Evolutionary conservation across 2,797 vertebrate species (phyloP).

Genomic region (Periophthalmus magnuspinnatus): DNA sequence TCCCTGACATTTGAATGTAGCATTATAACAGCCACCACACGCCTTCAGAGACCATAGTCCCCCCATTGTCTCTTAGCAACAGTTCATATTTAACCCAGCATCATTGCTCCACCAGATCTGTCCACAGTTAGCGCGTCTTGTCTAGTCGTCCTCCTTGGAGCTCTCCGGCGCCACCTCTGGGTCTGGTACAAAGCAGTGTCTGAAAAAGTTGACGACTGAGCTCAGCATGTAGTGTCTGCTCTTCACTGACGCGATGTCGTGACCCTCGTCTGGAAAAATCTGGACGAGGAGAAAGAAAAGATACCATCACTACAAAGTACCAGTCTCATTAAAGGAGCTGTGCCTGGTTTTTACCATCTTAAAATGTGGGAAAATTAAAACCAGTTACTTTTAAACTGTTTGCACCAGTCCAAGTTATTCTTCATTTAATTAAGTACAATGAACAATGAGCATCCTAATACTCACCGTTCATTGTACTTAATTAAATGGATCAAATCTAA

Average conservation of each 20-base stretch:
- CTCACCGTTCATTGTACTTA: too few relatives aligned
- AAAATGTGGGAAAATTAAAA: too few relatives aligned
- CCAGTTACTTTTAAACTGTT: too few relatives aligned
- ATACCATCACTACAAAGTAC: too few relatives aligned
- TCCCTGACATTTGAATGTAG: slow-evolving; percentile 47
- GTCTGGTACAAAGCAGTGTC: slow-evolving; percentile 85
- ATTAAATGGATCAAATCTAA: too few relatives aligned
- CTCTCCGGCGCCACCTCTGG: slow-evolving; percentile 60
- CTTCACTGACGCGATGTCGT: slow-evolving; percentile 75
- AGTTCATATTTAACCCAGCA: slow-evolving; percentile 13
- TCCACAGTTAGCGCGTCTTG: neutral
- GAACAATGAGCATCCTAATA: too few relatives aligned
- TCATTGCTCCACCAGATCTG: slow-evolving; percentile 13
- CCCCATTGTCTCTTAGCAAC: neutral
- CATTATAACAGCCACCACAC: slow-evolving; percentile 28
- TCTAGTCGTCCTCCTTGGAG: slow-evolving; percentile 87
- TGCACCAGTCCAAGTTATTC: too few relatives aligned
- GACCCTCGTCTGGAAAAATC: slow-evolving; percentile 95
- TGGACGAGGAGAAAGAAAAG: slow-evolving; percentile 37
- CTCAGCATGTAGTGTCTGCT: slow-evolving; percentile 86
- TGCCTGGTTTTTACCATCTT: too few relatives aligned
- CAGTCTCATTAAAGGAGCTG: too few relatives aligned
- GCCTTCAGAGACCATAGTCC: neutral
- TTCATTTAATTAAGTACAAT: too few relatives aligned
- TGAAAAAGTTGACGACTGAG: slow-evolving; percentile 89